Evolutionary conservation across 2,888 invertebrate genomes (phyloP).

Genomic region (Dorcus hopei): DNA sequence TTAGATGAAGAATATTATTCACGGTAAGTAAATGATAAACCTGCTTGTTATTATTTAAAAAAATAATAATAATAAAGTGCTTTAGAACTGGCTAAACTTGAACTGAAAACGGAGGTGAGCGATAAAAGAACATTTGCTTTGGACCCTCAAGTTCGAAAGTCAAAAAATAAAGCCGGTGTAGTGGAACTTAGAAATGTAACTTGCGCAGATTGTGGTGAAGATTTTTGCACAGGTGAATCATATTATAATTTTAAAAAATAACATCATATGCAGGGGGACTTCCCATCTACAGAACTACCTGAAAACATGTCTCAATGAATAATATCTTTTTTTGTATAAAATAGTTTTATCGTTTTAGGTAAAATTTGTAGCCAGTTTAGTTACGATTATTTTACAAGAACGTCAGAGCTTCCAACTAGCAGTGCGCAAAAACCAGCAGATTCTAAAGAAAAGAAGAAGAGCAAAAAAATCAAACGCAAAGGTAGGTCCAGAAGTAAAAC

Average conservation of each 20-base stretch:
- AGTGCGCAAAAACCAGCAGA: constrained; percentile 37
- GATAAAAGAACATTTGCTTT: constrained; percentile 67
- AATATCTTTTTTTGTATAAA: neutral
- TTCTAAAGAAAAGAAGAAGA: constrained; percentile 40
- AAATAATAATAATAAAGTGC: constrained; percentile 45
- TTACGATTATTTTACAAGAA: constrained; percentile 57
- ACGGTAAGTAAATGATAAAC: constrained; percentile 49
- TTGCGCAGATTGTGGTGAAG: constrained; percentile 80
- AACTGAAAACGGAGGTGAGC: constrained; percentile 66
- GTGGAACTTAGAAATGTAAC: constrained; percentile 72
- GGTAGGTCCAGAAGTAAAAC: constrained; percentile 40
- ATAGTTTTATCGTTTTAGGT: constrained; percentile 38
- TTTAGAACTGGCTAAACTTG: constrained; percentile 78
- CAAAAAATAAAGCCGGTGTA: constrained; percentile 81
- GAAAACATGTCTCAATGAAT: neutral
- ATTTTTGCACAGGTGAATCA: constrained; percentile 70
- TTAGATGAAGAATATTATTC: constrained; percentile 86
- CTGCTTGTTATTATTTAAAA: too few relatives aligned
- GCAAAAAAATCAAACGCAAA: constrained; percentile 37
- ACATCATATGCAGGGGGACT: neutral
- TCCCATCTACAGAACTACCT: too few relatives aligned
- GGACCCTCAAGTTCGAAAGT: constrained; percentile 67
- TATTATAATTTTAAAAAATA: constrained; percentile 1
- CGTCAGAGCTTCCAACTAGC: constrained; percentile 40
- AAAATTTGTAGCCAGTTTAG: constrained; percentile 55